Conservation (phyloP, 2,797 vertebrate species). For the Aphelocoma californica region DNA sequence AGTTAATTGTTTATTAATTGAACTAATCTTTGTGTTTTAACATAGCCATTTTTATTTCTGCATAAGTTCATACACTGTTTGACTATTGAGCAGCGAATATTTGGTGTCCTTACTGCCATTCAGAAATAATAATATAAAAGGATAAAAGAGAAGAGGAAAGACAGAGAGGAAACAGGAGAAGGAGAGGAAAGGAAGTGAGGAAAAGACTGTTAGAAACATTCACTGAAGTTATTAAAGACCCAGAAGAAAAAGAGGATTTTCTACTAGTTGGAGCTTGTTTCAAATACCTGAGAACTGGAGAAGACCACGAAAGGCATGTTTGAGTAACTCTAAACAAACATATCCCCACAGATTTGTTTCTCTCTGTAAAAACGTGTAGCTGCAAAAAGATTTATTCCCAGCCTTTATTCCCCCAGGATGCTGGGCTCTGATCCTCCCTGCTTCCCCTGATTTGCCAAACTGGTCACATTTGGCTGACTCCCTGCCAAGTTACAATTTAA, state of each 20-base stretch:
- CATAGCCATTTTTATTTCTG: background rate
- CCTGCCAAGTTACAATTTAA: background rate
- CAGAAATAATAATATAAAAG: background rate
- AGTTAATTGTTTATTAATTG: background rate
- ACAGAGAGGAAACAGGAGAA: rapidly evolving
- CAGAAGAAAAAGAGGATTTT: background rate
- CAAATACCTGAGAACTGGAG: background rate
- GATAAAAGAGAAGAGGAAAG: background rate
- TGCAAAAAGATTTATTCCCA: background rate
- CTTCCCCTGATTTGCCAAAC: background rate
- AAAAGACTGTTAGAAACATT: background rate
- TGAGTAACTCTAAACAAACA: background rate
- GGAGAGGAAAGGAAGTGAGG: background rate
- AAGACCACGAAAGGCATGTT: background rate
- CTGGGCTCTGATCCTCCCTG: background rate
- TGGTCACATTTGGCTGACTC: background rate
- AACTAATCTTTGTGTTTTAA: background rate
- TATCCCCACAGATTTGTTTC: background rate
- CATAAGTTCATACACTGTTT: background rate
- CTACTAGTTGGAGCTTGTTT: background rate
- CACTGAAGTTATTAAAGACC: background rate
- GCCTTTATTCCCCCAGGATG: background rate
- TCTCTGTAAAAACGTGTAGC: background rate
- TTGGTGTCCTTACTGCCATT: background rate
- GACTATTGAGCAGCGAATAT: background rate